A percentile compares a stretch with the other conserved stretches of the same genome.
phyloP scores from a whole-genome alignment of 2,797 vertebrate genomes.

The Amniataba percoides region DNA sequence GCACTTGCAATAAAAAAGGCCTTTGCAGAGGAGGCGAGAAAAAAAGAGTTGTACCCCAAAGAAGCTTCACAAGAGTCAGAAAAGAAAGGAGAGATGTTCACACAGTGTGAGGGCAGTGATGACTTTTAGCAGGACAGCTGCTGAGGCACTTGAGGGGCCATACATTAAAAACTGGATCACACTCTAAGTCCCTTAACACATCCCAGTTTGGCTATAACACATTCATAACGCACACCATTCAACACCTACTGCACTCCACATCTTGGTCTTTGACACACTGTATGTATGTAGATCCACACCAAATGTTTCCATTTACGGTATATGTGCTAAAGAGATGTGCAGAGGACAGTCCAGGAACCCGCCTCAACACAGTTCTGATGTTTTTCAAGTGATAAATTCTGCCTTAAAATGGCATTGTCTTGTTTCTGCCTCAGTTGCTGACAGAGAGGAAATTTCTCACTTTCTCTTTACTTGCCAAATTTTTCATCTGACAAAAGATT shows the following conservation, averaged over 20 bases:
- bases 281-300: not conserved
- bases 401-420: not conserved
- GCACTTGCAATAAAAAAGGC: not conserved
- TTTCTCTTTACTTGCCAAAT: slow-evolving; percentile 1
- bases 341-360: not conserved
- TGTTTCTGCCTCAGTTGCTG: not conserved
- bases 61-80: slow-evolving; percentile 15
- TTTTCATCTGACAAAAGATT: not conserved
- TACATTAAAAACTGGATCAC: slow-evolving; percentile 9
- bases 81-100: slow-evolving; percentile 5
- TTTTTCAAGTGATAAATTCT: too few relatives aligned
- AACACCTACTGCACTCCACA: not conserved
- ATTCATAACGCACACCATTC: not conserved
- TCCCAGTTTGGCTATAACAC: not conserved
- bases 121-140: slow-evolving; percentile 38
- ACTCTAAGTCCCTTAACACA: not conserved
- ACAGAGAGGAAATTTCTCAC: not conserved
- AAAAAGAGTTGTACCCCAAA: not conserved
- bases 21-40: not conserved
- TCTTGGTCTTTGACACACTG: not conserved
- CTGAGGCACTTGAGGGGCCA: slow-evolving; percentile 6
- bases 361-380: not conserved
- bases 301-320: not conserved
- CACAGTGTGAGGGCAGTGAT: not conserved
- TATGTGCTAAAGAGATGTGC: not conserved